Evolutionary conservation across 53 echinoderm and acorn worm species (phyloP), one percentile per base, ranked within the genome.

Genomic region (Stichopus horrens): DNA sequence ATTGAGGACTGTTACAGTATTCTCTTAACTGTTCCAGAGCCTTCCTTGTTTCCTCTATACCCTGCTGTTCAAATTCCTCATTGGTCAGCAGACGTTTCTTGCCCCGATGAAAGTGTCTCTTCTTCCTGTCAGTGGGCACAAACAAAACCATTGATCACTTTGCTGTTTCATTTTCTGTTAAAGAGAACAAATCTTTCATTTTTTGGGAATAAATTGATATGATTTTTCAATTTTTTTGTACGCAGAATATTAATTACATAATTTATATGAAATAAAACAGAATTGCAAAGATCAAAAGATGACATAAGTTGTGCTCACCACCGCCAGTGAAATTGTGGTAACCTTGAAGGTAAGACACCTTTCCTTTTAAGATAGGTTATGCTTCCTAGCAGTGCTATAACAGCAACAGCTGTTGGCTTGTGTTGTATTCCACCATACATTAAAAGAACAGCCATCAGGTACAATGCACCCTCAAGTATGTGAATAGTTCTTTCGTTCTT

Each of bases 1-100:
- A 93, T 65, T 93, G 59, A 4, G 96, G 94, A 88, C 99, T 99
- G 65, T 93, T 89, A 75, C 99, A 99, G 83, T 91, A 96, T 18
- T 91, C 86, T 66, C 93, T 90, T 20, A 99, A 91, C n/a, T 96
- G 81, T 9, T 90, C 88, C 22, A 99, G 81, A 4, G 94, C 99
- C 52, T 78, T 92, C 52, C 58, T 87, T 5, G 99, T 99, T 87
- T 94, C 94, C 57, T 89, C 89, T 52, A 92, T 10, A 9, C 91
- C 99, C 60, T 99, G 93, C 74, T 93, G 91, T 20, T 95, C 93
- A 82, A 86, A 99, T 60, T 99, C 99, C 7, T 99, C 99, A 54
- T 90, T 93, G 3, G 92, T 90, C 60, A 99, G 84, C 18, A 94
- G 91, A 37, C 90, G 89, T 5, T 82, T 74, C 86, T 90, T 76